Base-by-base conservation (phyloP, 2,113 vertebrate species). In the Clarias magur region DNA sequence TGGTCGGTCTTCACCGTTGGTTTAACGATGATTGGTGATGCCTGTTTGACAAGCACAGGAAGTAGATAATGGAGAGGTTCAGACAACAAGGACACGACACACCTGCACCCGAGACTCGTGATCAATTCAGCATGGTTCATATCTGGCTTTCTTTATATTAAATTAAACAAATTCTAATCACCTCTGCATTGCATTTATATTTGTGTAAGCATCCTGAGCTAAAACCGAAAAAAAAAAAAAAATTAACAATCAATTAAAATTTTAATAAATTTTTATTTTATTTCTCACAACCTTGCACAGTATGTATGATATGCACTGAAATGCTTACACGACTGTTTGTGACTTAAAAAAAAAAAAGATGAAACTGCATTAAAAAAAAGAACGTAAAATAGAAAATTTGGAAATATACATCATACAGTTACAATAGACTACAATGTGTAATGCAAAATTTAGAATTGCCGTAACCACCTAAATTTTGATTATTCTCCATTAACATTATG, bases 1-100 rank as follows among this genome's bases (percentile, higher is more conserved):
- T 59, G 53, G 2, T 27, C 23, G 48, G 54, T 67, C 75, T 85
- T 62, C 12, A 42, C 78, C 85, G 84, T 88, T 89, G 65, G 38
- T 88, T 89, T 78, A 17, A 82, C 63, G 81, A 87, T 88, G 89
- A 92, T 91, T 88, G 72, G 86, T 91, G 89, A 80, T 86, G 84
- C 86, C 56, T 88, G 86, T 80, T 91, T 91, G 82, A 87, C 86
- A 88, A 87, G 86, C 34, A 57, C 86, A 90, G 87, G 83, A 91
- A 90, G 86, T 70, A 42, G 57, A 86, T 88, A 85, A 90, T 62
- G 81, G 62, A 16, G 88, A 82, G 27, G 42, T 67, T 4, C 12
- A 60, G 54, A 19, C 54, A 65, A 60, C 25, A 62, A 85, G 76
- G 83, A 80, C 63, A 81, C n/a, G 53, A 85, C 82, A 80, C 88